Base-by-base conservation (phyloP, 2,888 invertebrate genomes). In the Nymphalis urticae region DNA sequence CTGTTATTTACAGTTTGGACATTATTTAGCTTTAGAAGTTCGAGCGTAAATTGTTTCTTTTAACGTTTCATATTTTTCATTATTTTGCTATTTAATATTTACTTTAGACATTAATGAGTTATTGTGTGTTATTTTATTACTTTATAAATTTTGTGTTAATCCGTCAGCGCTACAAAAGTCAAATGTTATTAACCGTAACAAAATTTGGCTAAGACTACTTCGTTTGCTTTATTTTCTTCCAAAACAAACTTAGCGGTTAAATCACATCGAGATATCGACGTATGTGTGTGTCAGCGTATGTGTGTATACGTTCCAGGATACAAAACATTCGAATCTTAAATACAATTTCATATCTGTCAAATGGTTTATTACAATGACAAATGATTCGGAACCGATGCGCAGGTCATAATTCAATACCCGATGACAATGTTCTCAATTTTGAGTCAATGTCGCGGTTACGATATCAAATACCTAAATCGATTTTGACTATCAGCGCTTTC, bases 381-480 rank as follows among this genome's bases (percentile, higher is more conserved):
- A 60, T 66, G 61, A 32, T 42, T 65, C 64, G 56, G 48, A 61
- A 66, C 27, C 47, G n/a, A 42, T 48, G 58, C 48, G 59, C 60
- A 51, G 51, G 62, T 66, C 64, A 66, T 66, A 69, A 71, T 62
- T 71, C 64, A 71, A 64, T 66, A 58, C 58, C 36, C 69, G 63
- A 50, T 69, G 71, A 71, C 69, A 69, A 66, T 69, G 71, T 60
- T 62, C 71, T 66, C 71, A 63, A 66, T 71, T 64, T 66, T 54
- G 65, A 56, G 66, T 66, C 66, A 69, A 66, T 66, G 48, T 69
- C 66, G 71, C 66, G 71, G 69, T 66, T 66, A 64, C 36, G 50
- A 60, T 66, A 68, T 32, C 62, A 68, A 70, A 68, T 68, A 62
- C 47, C 62, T 61, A 61, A 69, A 69, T 69, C 69, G 62, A 65